A percentile compares a stretch with the other conserved stretches of the same genome.
These are phyloP conservation scores for Lamprotornis superbus DNA, from an alignment of 2,113 vertebrate species.

Conservation along the genomic window DNA sequence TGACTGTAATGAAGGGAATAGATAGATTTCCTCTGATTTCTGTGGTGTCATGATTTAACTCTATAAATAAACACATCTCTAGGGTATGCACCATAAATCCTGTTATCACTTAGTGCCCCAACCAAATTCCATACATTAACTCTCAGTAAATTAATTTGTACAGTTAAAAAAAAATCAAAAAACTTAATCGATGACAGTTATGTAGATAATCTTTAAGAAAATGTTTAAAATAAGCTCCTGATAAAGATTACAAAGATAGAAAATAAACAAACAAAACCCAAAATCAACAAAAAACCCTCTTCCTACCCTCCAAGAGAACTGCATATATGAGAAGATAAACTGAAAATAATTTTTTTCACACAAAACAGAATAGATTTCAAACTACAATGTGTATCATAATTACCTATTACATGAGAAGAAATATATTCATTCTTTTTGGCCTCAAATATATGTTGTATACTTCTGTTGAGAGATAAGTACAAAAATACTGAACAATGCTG, in stretches of 20 bases:
- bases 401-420: background rate
- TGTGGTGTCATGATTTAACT: background rate
- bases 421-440: background rate
- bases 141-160: background rate
- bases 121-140: background rate
- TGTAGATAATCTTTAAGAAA: background rate
- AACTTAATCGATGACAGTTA: background rate
- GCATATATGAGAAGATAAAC: background rate
- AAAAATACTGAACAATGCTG: background rate
- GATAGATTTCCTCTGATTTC: background rate
- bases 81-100: background rate
- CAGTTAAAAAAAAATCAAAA: background rate
- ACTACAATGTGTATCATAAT: background rate
- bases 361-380: background rate
- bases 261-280: background rate
- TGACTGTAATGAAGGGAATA: background rate
- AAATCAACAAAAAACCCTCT: accelerated
- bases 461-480: background rate
- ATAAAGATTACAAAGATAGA: background rate
- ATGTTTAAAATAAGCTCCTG: background rate
- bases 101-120: background rate
- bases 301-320: background rate
- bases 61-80: background rate
- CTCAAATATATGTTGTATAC: background rate
- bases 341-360: background rate